phyloP scores from a whole-genome alignment of 37 sponge, comb jelly and placozoan genomes.

The Halisarca cf. caerulea region DNA sequence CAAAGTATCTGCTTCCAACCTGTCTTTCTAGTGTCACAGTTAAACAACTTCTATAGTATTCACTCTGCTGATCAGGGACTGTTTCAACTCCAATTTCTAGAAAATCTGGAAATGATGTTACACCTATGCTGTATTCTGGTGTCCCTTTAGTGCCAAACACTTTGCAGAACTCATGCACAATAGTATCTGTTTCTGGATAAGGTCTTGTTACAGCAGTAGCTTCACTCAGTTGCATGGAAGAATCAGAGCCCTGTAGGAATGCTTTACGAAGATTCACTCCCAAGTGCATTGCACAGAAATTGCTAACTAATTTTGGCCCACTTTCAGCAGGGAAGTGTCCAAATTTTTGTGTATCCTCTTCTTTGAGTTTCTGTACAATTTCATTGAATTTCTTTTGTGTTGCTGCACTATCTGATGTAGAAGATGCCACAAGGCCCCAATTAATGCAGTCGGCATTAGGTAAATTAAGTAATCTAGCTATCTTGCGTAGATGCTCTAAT shows the following conservation, averaged over 20 bases:
- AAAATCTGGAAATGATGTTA: constrained; percentile 39
- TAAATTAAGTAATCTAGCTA: constrained; percentile 29
- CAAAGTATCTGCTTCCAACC: constrained; percentile 51
- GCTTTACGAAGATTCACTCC: constrained; percentile 47
- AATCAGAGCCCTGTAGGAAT: constrained; percentile 27
- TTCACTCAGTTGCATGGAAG: not conserved
- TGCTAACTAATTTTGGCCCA: constrained; percentile 17
- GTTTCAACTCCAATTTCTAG: not conserved
- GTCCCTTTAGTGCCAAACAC: constrained; percentile 36
- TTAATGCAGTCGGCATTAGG: constrained; percentile 57
- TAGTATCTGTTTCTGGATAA: not conserved
- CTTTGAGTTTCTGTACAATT: constrained; percentile 37
- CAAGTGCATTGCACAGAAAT: constrained; percentile 57
- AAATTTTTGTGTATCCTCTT: constrained; percentile 35
- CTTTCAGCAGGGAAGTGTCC: constrained; percentile 18
- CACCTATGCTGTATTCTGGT: constrained; percentile 51
- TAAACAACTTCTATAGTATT: constrained; percentile 33
- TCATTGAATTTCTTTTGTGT: constrained; percentile 55
- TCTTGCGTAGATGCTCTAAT: constrained; percentile 31
- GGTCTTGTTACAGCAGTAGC: not conserved
- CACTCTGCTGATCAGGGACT: not conserved
- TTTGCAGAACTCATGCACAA: constrained; percentile 60
- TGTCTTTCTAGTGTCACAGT: constrained; percentile 27
- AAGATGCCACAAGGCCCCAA: constrained; percentile 45
- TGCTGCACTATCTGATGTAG: constrained; percentile 58